These are phyloP conservation scores for Notothenia rossii DNA, from an alignment of 2,113 vertebrate genomes.

Conservation along the genomic window DNA sequence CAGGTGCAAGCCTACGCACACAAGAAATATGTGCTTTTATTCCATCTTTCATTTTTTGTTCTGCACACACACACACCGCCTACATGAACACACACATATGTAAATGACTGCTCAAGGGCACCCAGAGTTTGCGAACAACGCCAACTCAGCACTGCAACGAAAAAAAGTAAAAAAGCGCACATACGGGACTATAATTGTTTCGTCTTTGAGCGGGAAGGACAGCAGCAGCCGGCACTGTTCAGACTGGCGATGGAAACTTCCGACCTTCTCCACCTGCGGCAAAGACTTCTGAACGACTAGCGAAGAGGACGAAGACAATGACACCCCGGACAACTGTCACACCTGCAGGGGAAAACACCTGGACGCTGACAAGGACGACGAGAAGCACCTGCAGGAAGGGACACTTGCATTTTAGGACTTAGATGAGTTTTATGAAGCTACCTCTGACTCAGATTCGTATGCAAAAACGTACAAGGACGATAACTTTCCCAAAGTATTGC, in stretches of 20 bases:
- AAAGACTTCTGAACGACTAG: not conserved
- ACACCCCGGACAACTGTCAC: not conserved
- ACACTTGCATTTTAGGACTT: not conserved
- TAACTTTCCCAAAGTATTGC: not conserved
- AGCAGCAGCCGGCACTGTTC: slow-evolving; percentile 6
- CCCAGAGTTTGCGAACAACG: slow-evolving; percentile 52
- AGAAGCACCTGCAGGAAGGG: not conserved
- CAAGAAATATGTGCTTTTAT: not conserved
- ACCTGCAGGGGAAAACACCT: slow-evolving; percentile 40
- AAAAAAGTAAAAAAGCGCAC: not conserved
- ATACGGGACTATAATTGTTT: slow-evolving; percentile 20
- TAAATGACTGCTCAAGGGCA: slow-evolving; percentile 62
- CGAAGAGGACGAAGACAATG: not conserved
- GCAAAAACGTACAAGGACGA: not conserved
- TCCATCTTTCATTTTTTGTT: slow-evolving; percentile 7
- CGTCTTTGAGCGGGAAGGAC: slow-evolving; percentile 17
- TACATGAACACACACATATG: slow-evolving; percentile 36
- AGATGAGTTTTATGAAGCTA: not conserved
- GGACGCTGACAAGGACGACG: slow-evolving; percentile 2
- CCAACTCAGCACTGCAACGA: slow-evolving; percentile 55
- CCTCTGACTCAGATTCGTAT: not conserved
- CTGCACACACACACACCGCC: slow-evolving; percentile 5
- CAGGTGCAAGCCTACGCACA: slow-evolving; percentile 8
- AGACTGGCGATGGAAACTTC: slow-evolving; percentile 17
- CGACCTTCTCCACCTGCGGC: slow-evolving; percentile 21